phyloP scores from a whole-genome alignment of 1,140 invertebrate species.

The Ceratoteleas bidentatus region DNA sequence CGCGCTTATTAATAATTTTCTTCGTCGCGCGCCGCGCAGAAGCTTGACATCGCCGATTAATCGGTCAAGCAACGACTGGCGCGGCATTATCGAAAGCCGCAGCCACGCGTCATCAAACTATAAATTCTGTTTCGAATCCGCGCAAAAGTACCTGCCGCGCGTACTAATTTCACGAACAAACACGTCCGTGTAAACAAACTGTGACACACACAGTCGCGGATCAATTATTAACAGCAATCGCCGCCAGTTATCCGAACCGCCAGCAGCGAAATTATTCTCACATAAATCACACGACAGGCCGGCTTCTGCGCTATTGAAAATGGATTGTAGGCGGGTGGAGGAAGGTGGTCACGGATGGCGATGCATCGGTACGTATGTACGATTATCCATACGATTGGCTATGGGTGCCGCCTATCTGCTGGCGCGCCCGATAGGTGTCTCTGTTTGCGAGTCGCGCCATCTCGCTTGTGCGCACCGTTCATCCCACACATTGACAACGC shows the following conservation, averaged over 20 bases:
- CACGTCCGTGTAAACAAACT: constrained; percentile 50
- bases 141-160: constrained; percentile 39
- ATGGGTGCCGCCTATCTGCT: constrained; percentile 37
- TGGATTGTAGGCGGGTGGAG: constrained; percentile 51
- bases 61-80: constrained; percentile 25
- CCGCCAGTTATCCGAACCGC: constrained; percentile 73
- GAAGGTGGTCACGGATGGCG: constrained; percentile 56
- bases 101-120: constrained; percentile 38
- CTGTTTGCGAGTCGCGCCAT: constrained; percentile 24
- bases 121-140: constrained; percentile 55
- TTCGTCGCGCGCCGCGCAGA: not conserved
- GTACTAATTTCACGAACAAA: constrained; percentile 56
- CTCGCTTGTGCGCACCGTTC: constrained; percentile 21
- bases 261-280: constrained; percentile 76
- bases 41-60: constrained; percentile 20
- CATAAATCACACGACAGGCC: constrained; percentile 77
- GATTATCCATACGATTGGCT: constrained; percentile 59
- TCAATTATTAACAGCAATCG: constrained; percentile 77
- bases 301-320: constrained; percentile 52
- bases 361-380: constrained; percentile 67
- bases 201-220: constrained; percentile 70
- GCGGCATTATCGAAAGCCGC: constrained; percentile 32
- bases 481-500: constrained; percentile 69
- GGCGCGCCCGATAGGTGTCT: constrained; percentile 16
- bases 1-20: no score